Evolutionary conservation across 2,797 vertebrate genomes (phyloP), one percentile per base, ranked within the genome.

Genomic region (Sciurus vulgaris): DNA sequence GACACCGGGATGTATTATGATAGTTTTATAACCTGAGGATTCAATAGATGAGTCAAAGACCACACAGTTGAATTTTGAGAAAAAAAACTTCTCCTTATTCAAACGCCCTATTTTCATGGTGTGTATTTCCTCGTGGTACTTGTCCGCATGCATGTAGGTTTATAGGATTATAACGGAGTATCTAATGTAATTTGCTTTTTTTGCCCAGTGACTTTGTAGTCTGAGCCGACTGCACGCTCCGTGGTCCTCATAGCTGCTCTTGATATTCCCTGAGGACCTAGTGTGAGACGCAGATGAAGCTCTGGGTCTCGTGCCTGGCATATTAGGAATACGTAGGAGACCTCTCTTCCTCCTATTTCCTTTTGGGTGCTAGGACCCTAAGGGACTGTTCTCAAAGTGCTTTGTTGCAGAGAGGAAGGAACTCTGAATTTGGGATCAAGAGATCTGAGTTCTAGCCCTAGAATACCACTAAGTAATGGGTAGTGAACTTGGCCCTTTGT

Each of bases 271-370:
- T 11, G 41, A 12, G 38, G 41, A 9, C 5, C 41, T 26, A 5
- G 38, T 0, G 0, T 0, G 22, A 33, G 73, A 22, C 33, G 44
- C 26, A 51, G 78, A 4, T 11, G 1, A 13, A 22, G 35, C 2
- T 0, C 63, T 59, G 0, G 11, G 41, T 1, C 0, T 85, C 73
- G 0, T 0, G 9, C 56, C 35, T 38, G 5, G 22, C 13, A 33
- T 2, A 0, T 0, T 7, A 67, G 78, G 11, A 5, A 47, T 51
- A 26, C 59, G 5, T 20, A 12, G 59, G 87, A 76, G 54, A 33
- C 35, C 10, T 56, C 44, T 69, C 24, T 63, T 69, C 35, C 26
- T 85, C 59, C 12, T 1, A 2, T 72, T 72, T 28, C 77, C n/a
- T 41, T 54, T 49, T 24, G 33, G 76, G 24, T 20, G 1, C 49